Evolutionary conservation across 2,888 invertebrate genomes (phyloP), one percentile per base, ranked within the genome.

Genomic region (Theodoxus fluviatilis): DNA sequence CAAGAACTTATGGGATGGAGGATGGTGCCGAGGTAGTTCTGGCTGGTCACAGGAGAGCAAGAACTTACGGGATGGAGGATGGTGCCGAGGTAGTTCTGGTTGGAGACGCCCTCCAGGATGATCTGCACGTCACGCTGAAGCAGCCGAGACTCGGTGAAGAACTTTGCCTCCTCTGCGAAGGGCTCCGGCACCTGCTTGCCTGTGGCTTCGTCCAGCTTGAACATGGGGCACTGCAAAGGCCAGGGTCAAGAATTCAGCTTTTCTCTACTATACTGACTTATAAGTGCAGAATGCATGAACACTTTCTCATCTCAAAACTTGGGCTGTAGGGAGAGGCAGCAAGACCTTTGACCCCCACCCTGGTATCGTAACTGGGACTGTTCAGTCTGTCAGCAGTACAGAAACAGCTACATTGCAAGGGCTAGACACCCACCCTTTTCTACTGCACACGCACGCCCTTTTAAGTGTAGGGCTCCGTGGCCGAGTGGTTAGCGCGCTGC

Each of bases 161-260:
- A 98, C 73, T 93, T 93, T 0, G 98, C 98, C 88, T 99, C 97
- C 80, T 96, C 94, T 0, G 94, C 93, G 84, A 90, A 94, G 31
- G 88, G 86, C 76, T 91, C 91, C 3, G 85, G 76, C 7, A 83
- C 79, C 66, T 84, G 83, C 49, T 79, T 79, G 0, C 92, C 91
- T 81, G 94, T 93, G 0, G 93, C 90, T 12, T 68, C 64, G 67
- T 80, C 79, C 70, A 79, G 79, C 87, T 94, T 95, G 69, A 94
- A 93, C 69, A 93, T 88, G 25, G 89, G 90, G 75, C 88, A 86
- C 89, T 89, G 75, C 2, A 80, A 78, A 47, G 31, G 1, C 18
- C 25, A 64, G 28, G 47, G 12, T n/a, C 18, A 40, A 57, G 15
- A 64, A n/a, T n/a, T n/a, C n/a, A n/a, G n/a, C n/a, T n/a, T n/a